Evolutionary conservation across 2,797 vertebrate species (phyloP).

Genomic region (Spondyliosoma cantharus): DNA sequence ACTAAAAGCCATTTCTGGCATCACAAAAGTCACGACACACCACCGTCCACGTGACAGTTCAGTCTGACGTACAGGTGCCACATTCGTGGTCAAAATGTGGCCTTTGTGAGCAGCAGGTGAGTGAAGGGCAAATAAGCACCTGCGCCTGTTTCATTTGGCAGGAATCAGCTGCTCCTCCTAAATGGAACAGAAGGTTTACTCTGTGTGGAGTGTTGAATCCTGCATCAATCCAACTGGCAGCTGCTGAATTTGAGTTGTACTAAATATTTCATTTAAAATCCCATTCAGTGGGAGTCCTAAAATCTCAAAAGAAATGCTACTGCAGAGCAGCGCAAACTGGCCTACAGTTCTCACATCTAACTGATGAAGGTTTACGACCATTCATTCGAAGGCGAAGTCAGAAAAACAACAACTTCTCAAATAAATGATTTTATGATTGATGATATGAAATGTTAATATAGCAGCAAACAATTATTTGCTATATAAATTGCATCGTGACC

Average conservation of each 20-base stretch:
- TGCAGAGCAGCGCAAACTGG: too few relatives aligned
- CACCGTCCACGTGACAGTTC: slow-evolving; percentile 8
- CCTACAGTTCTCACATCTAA: too few relatives aligned
- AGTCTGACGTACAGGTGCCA: slow-evolving; percentile 36
- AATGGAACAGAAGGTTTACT: slow-evolving; percentile 62
- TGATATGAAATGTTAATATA: too few relatives aligned
- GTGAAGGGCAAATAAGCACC: slow-evolving; percentile 50
- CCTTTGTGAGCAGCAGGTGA: slow-evolving; percentile 45
- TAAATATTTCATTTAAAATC: slow-evolving; percentile 19
- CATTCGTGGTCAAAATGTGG: slow-evolving; percentile 39
- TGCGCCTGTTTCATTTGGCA: slow-evolving; percentile 63
- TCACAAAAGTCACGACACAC: slow-evolving; percentile 26
- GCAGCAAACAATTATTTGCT: too few relatives aligned
- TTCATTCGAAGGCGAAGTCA: too few relatives aligned
- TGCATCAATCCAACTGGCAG: slow-evolving; percentile 69
- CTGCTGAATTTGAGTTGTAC: slow-evolving; percentile 64
- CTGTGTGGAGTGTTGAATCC: slow-evolving; percentile 55
- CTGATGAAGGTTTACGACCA: too few relatives aligned
- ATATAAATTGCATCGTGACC: too few relatives aligned
- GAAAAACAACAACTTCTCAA: too few relatives aligned
- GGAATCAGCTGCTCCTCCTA: slow-evolving; percentile 56
- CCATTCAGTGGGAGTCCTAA: slow-evolving; percentile 27
- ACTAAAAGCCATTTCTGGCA: slow-evolving; percentile 11
- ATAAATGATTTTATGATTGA: too few relatives aligned
- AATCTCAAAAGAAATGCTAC: slow-evolving; percentile 18